Percentiles rank a stretch among this genome's conserved stretches.
These are phyloP conservation scores for Vidua macroura DNA, from an alignment of 2,113 vertebrate species.

Conservation along the genomic window DNA sequence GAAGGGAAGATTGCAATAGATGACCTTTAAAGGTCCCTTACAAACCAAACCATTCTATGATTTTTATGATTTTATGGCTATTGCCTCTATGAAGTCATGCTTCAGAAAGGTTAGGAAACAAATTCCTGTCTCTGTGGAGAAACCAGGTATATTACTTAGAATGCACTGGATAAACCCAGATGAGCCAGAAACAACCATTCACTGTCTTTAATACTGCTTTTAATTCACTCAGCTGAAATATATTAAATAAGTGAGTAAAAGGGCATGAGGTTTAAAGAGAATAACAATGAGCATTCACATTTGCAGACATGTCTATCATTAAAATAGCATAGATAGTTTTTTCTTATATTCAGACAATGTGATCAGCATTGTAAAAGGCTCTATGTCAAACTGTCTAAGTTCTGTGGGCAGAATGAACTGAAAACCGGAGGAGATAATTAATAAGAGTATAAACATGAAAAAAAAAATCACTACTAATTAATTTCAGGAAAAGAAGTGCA, in stretches of 20 bases:
- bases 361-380: background rate
- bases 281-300: conserved; percentile 1
- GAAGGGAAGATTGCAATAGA: background rate
- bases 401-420: background rate
- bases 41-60: background rate
- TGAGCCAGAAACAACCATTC: background rate
- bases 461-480: background rate
- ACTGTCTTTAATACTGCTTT: background rate
- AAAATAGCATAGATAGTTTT: background rate
- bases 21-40: background rate
- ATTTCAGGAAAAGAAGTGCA: background rate
- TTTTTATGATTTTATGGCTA: background rate
- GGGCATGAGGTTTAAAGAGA: background rate
- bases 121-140: background rate
- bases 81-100: background rate
- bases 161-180: background rate
- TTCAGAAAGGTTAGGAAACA: background rate
- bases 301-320: background rate
- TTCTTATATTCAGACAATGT: background rate
- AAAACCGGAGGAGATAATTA: background rate
- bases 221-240: conserved; percentile 10
- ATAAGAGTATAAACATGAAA: background rate
- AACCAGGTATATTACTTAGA: background rate
- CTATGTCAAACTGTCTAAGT: background rate
- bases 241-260: conserved; percentile 20